Evolutionary conservation across 2,888 invertebrate genomes (phyloP), one percentile per base, ranked within the genome.

Genomic region (Amphipyra berbera): DNA sequence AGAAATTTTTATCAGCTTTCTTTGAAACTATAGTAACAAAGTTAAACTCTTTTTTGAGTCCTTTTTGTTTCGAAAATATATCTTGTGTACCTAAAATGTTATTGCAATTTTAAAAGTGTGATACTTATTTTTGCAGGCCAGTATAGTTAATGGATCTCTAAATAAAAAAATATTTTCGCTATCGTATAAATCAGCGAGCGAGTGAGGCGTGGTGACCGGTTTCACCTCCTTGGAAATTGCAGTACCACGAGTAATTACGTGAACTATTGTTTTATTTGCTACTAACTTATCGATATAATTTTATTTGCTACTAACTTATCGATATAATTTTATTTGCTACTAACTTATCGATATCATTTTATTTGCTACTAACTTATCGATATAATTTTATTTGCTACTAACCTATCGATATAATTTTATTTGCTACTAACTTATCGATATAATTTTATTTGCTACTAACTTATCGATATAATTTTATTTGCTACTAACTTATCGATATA

Each of bases 121-220:
- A n/a, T n/a, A n/a, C n/a, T n/a, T n/a, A n/a, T n/a, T n/a, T n/a
- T n/a, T n/a, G n/a, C n/a, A n/a, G n/a, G n/a, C n/a, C n/a, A n/a
- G n/a, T n/a, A n/a, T n/a, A 30, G 30, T 30, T 30, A 30, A 30
- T 4, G 6, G 30, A 6, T 30, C 30, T 21, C 1, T 21, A 3
- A 30, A 30, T 30, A 6, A 30, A 30, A 30, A 2, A 30, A 6
- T 30, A 30, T 30, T 30, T 30, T 30, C 30, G 5, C 42, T 15
- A 44, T 35, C 35, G 35, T 7, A 42, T 15, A 41, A 13, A 47
- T 35, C 47, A 47, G 47, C 14, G 7, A 30, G 10, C 14, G 9
- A 50, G 10, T 40, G 50, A 41, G 12, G 50, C 13, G 40, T 40
- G 13, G 12, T 30, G 47, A 47, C 47, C 47, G 35, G 35, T 35